A percentile compares a stretch with the other conserved stretches of the same genome.
phyloP scores from a whole-genome alignment of 2,888 invertebrate genomes.

The Tetragonisca angustula region DNA sequence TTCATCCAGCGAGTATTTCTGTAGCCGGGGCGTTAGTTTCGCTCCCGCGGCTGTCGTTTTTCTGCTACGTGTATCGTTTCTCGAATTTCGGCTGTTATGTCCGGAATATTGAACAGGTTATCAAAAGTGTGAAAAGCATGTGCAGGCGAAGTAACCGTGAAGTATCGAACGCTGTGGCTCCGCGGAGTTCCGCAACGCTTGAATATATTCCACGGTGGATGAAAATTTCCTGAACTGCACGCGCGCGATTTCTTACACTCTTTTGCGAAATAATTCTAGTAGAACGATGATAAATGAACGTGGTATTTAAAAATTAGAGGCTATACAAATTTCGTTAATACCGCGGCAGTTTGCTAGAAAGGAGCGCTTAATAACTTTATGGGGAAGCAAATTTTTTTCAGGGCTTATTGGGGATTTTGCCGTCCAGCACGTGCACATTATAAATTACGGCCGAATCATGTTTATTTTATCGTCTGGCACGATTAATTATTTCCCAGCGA shows the following conservation, averaged over 20 bases:
- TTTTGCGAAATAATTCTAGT: background rate
- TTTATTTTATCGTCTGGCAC: slow-evolving; percentile 18
- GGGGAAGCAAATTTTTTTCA: slow-evolving; percentile 11
- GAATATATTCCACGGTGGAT: background rate
- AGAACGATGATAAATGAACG: too few relatives aligned
- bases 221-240: background rate
- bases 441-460: slow-evolving; percentile 49
- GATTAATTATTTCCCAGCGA: slow-evolving; percentile 62
- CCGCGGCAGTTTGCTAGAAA: background rate
- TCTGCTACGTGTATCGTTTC: slow-evolving; percentile 34
- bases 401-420: slow-evolving; percentile 15
- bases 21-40: slow-evolving; percentile 21
- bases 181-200: background rate
- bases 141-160: background rate
- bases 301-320: background rate
- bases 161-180: background rate
- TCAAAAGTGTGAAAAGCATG: slow-evolving; percentile 2
- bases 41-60: slow-evolving; percentile 18
- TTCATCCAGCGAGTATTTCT: slow-evolving; percentile 15
- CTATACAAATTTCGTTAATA: background rate
- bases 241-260: background rate
- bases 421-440: slow-evolving; percentile 31
- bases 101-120: slow-evolving; percentile 34
- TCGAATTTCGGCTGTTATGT: slow-evolving; percentile 23
- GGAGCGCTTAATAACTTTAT: background rate